Evolutionary conservation across 2,888 invertebrate genomes (phyloP).

Genomic region (Macaria liturata): DNA sequence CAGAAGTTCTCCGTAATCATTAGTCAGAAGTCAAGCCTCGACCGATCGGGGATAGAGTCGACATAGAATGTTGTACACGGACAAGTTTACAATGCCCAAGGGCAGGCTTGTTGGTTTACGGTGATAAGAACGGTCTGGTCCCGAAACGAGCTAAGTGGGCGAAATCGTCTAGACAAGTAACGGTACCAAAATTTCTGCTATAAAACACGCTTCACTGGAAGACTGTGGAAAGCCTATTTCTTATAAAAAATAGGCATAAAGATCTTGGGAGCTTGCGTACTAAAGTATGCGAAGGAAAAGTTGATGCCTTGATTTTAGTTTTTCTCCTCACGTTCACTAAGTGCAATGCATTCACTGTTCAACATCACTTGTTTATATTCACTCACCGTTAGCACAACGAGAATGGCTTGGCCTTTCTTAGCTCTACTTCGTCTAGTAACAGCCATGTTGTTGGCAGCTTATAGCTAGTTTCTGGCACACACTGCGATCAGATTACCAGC

Average conservation of each 20-base stretch:
- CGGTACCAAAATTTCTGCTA: conserved; percentile 10
- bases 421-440: conserved; percentile 37
- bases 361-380: background rate
- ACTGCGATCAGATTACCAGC: conserved; percentile 30
- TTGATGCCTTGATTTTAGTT: too few species aligned
- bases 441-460: conserved; percentile 39
- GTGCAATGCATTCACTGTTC: too few species aligned
- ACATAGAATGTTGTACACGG: conserved; percentile 10
- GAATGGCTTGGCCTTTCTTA: background rate
- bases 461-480: conserved; percentile 21
- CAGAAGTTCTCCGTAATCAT: conserved; percentile 48
- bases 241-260: too few species aligned
- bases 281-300: too few species aligned
- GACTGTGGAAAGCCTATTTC: too few species aligned
- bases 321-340: too few species aligned
- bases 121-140: conserved; percentile 6
- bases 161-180: conserved; percentile 16
- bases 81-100: conserved; percentile 14
- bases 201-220: too few species aligned
- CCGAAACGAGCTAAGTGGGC: conserved; percentile 8
- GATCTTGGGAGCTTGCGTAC: too few species aligned
- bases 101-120: conserved; percentile 12
- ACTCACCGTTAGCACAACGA: conserved; percentile 21
- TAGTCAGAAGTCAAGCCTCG: conserved; percentile 35
- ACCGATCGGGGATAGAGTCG: conserved; percentile 27